A percentile compares a stretch with the other conserved stretches of the same genome.
Conservation (phyloP, 2,113 vertebrate genomes). For the Cyrtonyx montezumae region DNA sequence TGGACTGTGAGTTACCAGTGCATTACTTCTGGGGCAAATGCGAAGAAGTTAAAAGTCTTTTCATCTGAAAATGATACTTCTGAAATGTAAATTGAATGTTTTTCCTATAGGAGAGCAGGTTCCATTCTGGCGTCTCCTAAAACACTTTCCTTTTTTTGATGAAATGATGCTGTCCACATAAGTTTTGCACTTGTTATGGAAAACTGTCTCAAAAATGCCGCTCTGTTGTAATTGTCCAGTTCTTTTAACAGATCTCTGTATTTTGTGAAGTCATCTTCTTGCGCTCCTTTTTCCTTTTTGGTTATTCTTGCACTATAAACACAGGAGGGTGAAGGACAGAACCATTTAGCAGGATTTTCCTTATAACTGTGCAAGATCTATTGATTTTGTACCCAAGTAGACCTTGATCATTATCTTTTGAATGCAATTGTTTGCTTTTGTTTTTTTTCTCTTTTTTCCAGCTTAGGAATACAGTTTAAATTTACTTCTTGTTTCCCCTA, state of each 20-base stretch:
- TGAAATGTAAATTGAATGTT: neutral
- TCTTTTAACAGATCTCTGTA: neutral
- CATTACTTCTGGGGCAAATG: neutral
- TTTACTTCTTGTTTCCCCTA: neutral
- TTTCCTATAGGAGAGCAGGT: neutral
- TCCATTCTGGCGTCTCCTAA: neutral
- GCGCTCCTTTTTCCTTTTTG: neutral
- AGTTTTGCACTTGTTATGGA: neutral
- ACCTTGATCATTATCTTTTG: constrained; percentile 30
- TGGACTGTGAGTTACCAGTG: neutral
- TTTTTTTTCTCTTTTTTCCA: neutral
- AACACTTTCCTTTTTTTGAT: neutral
- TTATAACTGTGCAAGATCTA: neutral
- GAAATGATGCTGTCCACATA: neutral
- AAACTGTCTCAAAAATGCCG: neutral
- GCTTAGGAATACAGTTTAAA: constrained; percentile 1
- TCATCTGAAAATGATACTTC: rapidly evolving
- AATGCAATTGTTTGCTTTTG: neutral
- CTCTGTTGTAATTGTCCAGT: neutral
- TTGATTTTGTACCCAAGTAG: constrained; percentile 22
- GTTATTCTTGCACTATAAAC: neutral
- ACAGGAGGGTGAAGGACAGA: neutral
- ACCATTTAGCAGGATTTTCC: neutral
- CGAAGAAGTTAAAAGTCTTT: neutral
- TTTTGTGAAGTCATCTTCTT: neutral